Evolutionary conservation across 2,888 invertebrate species (phyloP), one percentile per base, ranked within the genome.

Genomic region (Dromius quadrimaculatus): DNA sequence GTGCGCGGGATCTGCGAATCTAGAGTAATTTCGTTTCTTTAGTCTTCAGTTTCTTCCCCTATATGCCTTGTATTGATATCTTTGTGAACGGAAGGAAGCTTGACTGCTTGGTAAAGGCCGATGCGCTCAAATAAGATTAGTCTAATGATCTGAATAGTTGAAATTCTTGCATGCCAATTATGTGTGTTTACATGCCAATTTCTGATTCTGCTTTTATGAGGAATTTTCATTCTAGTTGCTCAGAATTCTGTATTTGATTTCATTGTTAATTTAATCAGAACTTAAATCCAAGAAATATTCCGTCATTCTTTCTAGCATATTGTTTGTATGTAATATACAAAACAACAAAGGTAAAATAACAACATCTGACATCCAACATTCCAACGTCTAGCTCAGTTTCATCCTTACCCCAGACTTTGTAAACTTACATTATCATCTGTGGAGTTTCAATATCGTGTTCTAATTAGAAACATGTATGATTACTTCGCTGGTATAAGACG

Each of bases 381-480:
- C n/a, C n/a, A n/a, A n/a, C n/a, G n/a, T n/a, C n/a, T n/a, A n/a
- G n/a, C n/a, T n/a, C n/a, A n/a, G n/a, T n/a, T n/a, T n/a, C n/a
- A n/a, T n/a, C n/a, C n/a, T n/a, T n/a, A n/a, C n/a, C n/a, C 15
- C 23, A 15, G 28, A 23, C 28, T 54, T 28, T 28, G 50, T 54
- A 54, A 54, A 54, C 50, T 54, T 54, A 54, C 50, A 47, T 47
- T 36, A 20, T 47, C 47, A 23, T 54, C 41, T 17, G 59, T 61
- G 59, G 69, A 61, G 69, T 69, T 69, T 69, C 69, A 69, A 69
- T 69, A 69, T 69, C 69, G 61, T 69, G 69, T 69, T 69, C 69
- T 69, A 69, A 69, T 69, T 69, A 69, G 69, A 61, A 69, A 43
- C 61, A 69, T 69, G 69, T 69, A 69, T 69, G 69, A 69, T 69